Conservation (phyloP, 2,797 vertebrate species). For the Pseudotriccus pelzelni region DNA sequence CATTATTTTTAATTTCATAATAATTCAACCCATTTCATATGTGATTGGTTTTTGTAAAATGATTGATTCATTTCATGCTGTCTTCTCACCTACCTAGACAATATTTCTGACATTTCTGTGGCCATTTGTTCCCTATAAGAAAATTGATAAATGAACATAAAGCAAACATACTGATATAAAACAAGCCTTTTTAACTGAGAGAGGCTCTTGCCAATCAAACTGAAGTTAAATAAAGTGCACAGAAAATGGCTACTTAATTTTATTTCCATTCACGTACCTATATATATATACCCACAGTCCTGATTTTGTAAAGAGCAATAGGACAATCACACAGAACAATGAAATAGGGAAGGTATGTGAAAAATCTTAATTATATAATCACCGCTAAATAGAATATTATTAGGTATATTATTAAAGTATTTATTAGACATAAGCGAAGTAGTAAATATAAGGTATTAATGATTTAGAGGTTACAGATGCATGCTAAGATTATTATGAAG, state of each 20-base stretch:
- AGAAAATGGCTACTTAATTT: not conserved
- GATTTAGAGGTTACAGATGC: not conserved
- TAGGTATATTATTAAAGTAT: not conserved
- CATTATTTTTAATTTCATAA: not conserved
- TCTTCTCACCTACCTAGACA: slow-evolving; percentile 89
- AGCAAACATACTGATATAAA: slow-evolving; percentile 31
- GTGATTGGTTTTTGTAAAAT: slow-evolving; percentile 16
- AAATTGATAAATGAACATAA: slow-evolving; percentile 66
- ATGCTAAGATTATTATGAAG: not conserved
- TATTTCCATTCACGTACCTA: not conserved
- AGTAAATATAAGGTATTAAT: not conserved
- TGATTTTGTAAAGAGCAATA: not conserved
- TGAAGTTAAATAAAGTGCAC: not conserved
- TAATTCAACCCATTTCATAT: slow-evolving; percentile 17
- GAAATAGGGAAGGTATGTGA: not conserved
- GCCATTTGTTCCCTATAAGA: slow-evolving; percentile 95
- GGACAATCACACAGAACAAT: not conserved
- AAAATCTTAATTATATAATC: not conserved
- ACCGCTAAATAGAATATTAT: not conserved
- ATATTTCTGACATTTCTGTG: slow-evolving; percentile 91
- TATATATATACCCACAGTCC: not conserved
- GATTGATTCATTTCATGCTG: not conserved
- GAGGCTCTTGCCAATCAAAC: not conserved
- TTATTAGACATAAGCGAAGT: not conserved
- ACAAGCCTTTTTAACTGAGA: not conserved